Base-by-base conservation (phyloP, 2,888 invertebrate genomes). In the Lottia gigantea region DNA sequence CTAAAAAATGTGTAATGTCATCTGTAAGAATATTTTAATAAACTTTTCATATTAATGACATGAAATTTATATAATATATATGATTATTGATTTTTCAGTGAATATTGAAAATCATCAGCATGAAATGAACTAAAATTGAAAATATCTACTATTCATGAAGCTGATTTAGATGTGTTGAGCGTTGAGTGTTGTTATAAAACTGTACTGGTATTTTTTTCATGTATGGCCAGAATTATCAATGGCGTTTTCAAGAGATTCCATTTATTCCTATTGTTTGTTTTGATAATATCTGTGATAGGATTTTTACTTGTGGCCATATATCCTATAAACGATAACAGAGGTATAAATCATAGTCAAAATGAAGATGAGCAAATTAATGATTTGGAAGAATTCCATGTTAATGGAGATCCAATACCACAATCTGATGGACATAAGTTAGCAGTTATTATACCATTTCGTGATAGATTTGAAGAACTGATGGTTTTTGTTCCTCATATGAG, bases 381-480 rank as follows among this genome's bases (percentile, higher is more conserved):
- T 46, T 23, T 25, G 46, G 62, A 62, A 62, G 46, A 26, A 26
- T 25, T 19, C 12, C 46, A 63, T 26, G 46, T 62, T 16, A 62
- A 64, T 15, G 46, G n/a, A 11, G 31, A 8, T 16, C 25, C n/a
- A 6, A 25, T 16, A 61, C 23, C 19, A 7, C 46, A 4, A 46
- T 62, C 26, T 16, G 31, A 55, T n/a, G 47, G 45, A 1, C 86
- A 86, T 72, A 82, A 79, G 64, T 90, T 99, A 82, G 97, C 97
- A 64, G 91, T 99, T 71, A 89, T 99, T 74, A 95, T 99, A 68
- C 99, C 99, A 67, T 98, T 95, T 89, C 91, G 98, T 80, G 96
- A 99, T 88, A 91, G 99, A 74, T 96, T 97, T 87, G 96, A 98
- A 82, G 98, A 99, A 89, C 91, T 99, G n/a, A 88, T 96, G 70